Conservation (phyloP, 53 echinoderm and acorn worm species). For the Echinarachnius parma region DNA sequence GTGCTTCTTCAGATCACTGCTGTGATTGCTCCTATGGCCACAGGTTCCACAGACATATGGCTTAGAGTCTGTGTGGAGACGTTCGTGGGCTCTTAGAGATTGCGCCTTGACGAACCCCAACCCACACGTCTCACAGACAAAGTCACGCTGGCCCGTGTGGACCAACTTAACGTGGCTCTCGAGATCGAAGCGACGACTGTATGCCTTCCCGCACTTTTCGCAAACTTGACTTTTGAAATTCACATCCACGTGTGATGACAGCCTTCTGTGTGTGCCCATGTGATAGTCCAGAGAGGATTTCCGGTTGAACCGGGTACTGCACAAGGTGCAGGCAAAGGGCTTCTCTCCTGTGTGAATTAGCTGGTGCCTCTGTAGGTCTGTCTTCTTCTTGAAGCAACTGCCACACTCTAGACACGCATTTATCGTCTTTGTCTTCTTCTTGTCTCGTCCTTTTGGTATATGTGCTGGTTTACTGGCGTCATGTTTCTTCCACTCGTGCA, state of each 20-base stretch:
- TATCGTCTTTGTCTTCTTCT: background rate
- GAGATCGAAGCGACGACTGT: constrained; percentile 29
- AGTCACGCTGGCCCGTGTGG: background rate
- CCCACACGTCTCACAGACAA: background rate
- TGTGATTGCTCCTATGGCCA: constrained; percentile 17
- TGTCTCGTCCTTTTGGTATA: too few species aligned
- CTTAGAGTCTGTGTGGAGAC: constrained; percentile 34
- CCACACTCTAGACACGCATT: constrained; percentile 24
- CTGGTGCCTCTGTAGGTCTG: background rate
- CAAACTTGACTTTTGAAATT: too few species aligned
- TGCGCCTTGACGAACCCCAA: constrained; percentile 32
- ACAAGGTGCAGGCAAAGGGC: constrained; percentile 15
- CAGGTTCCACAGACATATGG: constrained; percentile 38
- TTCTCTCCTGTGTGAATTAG: constrained; percentile 21
- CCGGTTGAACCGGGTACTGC: constrained; percentile 7
- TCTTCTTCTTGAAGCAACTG: constrained; percentile 1
- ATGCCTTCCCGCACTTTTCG: constrained; percentile 9
- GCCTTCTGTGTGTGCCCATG: constrained; percentile 6
- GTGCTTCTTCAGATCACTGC: constrained; percentile 17
- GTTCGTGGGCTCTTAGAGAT: constrained; percentile 17
- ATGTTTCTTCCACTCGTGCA: background rate
- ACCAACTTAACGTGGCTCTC: background rate
- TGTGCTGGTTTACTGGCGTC: background rate
- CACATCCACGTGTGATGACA: background rate
- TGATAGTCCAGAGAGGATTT: constrained; percentile 8